Evolutionary conservation across 2,888 invertebrate genomes (phyloP), one percentile per base, ranked within the genome.

Genomic region (Subacronicta megacephala): DNA sequence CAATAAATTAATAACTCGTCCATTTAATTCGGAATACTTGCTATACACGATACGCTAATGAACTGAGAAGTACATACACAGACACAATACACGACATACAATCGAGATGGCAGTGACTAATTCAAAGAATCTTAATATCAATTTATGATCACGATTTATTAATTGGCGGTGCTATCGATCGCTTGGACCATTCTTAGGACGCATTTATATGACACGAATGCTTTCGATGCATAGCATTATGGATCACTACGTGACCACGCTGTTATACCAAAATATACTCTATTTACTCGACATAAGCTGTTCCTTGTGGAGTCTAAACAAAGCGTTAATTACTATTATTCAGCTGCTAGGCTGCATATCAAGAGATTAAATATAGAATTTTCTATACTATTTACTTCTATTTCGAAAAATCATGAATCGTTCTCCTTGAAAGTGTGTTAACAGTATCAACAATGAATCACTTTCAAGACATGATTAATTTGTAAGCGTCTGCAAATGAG

Each of bases 71-170:
- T 51, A 23, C 23, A 58, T 40, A 57, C 44, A 69, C 18, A 60
- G 10, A 37, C 43, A 63, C 69, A 62, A 65, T 53, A 53, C 49
- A 45, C 38, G 43, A 68, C 47, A 26, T 18, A 56, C 69, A 68
- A 72, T 71, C 59, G 68, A 68, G 69, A 71, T 63, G 55, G 51
- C 43, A 56, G 63, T 49, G 47, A 62, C 72, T 68, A 68, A 68
- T 70, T 72, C 67, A 71, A 60, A 65, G 67, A 60, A 73, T 71
- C 73, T 71, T 75, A 74, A 72, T 60, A 68, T 75, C 64, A 72
- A 64, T 72, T 70, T 70, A 69, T 67, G 78, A 83, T 84, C 83
- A 72, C 77, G 66, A 68, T 77, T 77, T 80, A 85, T 83, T 84
- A 84, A 84, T 84, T 85, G 81, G 70, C 75, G 77, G 80, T 76